These are phyloP conservation scores for Grammomys surdaster DNA, from an alignment of 2,113 vertebrate species.

Conservation along the genomic window DNA sequence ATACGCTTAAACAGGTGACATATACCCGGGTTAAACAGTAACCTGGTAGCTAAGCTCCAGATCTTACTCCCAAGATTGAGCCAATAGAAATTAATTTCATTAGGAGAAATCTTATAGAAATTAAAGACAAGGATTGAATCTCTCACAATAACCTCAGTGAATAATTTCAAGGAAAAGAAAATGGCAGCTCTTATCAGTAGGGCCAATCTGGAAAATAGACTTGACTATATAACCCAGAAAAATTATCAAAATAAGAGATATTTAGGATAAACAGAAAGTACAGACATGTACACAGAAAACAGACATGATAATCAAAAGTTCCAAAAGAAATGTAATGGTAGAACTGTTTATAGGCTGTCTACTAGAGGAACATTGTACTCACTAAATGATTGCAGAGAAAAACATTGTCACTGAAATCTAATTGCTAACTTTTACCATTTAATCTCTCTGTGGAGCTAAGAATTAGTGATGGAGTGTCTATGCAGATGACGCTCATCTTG, in stretches of 20 bases:
- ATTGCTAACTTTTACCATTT: conserved; percentile 54
- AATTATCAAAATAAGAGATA: not conserved
- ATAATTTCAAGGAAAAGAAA: not conserved
- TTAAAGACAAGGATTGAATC: not conserved
- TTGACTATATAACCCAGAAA: not conserved
- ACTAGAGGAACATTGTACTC: conserved; percentile 46
- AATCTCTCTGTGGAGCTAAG: conserved; percentile 55
- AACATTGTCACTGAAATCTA: conserved; percentile 59
- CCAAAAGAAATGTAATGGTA: not conserved
- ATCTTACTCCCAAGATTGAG: not conserved
- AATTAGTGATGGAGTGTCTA: conserved; percentile 45
- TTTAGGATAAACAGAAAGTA: not conserved
- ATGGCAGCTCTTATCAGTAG: not conserved
- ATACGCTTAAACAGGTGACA: not conserved
- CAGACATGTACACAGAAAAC: not conserved
- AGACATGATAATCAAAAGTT: not conserved
- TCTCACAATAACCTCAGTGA: not conserved
- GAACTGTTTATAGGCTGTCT: not conserved
- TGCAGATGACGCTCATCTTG: not conserved
- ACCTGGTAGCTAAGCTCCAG: not conserved
- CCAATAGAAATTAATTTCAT: not conserved
- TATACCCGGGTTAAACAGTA: fast-evolving
- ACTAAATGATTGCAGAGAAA: conserved; percentile 57
- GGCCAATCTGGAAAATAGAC: not conserved
- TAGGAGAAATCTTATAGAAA: not conserved